A percentile compares a stretch with the other conserved stretches of the same genome.
These are phyloP conservation scores for Ptychodera flava DNA, from an alignment of 35 echinoderm and acorn worm species.

Conservation along the genomic window DNA sequence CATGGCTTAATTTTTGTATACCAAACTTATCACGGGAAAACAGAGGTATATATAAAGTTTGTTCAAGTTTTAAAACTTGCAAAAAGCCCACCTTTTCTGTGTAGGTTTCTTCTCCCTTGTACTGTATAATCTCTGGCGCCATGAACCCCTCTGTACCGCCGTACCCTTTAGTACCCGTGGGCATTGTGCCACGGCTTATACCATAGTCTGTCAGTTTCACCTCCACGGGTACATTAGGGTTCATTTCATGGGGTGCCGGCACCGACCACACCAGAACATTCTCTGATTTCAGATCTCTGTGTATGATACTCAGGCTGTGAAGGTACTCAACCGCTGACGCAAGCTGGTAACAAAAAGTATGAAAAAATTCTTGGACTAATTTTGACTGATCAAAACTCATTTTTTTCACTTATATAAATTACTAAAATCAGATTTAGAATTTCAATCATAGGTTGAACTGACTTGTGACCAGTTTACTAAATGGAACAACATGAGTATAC, in stretches of 20 bases:
- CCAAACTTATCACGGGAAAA: too few relatives aligned
- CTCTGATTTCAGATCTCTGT: constrained; percentile 93
- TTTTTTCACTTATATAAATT: too few relatives aligned
- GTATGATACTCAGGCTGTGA: constrained; percentile 80
- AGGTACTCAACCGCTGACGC: constrained; percentile 87
- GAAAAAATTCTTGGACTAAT: neutral
- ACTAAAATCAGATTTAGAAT: too few relatives aligned
- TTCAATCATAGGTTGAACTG: too few relatives aligned
- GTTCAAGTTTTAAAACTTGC: too few relatives aligned
- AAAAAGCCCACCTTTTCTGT: constrained; percentile 98
- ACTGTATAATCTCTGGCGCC: constrained; percentile 97
- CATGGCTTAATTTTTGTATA: too few relatives aligned
- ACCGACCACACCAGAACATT: constrained; percentile 91
- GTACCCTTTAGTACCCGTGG: constrained; percentile 88
- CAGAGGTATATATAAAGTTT: too few relatives aligned
- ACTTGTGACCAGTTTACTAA: too few relatives aligned
- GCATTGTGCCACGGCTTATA: constrained; percentile 80
- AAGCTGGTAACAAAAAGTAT: constrained; percentile 30
- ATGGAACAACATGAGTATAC: too few relatives aligned
- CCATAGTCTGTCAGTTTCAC: constrained; percentile 94
- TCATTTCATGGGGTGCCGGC: constrained; percentile 60
- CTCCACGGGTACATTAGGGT: constrained; percentile 50
- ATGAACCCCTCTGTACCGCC: constrained; percentile 94
- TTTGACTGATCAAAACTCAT: too few relatives aligned
- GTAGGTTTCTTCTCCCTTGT: constrained; percentile 94